Percentiles rank a stretch among this genome's conserved stretches.
phyloP scores from a whole-genome alignment of 2,113 vertebrate genomes.

The Rhipidura dahli region DNA sequence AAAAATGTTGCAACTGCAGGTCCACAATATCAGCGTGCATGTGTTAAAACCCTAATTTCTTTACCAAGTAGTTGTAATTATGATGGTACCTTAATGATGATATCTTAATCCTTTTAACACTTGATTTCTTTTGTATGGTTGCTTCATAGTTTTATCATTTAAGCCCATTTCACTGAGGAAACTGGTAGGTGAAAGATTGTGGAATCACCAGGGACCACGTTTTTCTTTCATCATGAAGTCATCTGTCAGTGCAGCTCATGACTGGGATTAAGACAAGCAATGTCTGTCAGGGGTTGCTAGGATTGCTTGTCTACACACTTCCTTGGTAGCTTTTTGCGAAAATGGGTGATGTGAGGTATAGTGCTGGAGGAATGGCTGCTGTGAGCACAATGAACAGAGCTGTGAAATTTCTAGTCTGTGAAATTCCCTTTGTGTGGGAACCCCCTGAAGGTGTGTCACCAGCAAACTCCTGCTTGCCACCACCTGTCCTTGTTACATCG shows the following conservation, averaged over 20 bases:
- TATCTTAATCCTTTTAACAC: background rate
- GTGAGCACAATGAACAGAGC: background rate
- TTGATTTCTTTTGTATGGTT: background rate
- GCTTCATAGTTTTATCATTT: background rate
- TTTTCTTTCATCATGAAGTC: background rate
- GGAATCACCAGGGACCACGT: background rate
- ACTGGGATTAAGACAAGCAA: background rate
- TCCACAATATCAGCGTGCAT: fast-evolving
- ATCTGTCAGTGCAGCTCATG: background rate
- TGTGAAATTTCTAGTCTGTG: background rate
- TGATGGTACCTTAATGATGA: background rate
- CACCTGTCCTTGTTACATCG: fast-evolving
- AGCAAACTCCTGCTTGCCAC: background rate
- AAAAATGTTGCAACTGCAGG: background rate
- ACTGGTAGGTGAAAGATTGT: background rate
- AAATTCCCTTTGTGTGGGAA: background rate
- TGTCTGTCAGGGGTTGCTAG: background rate
- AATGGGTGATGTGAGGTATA: fast-evolving
- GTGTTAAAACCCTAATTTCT: background rate
- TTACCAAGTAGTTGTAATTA: background rate
- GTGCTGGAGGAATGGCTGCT: background rate
- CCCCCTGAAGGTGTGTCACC: background rate
- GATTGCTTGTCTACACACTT: background rate
- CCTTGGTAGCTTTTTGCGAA: background rate
- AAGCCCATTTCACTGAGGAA: background rate